phyloP scores from a whole-genome alignment of 1,140 invertebrate species.

The Carposina sasakii region DNA sequence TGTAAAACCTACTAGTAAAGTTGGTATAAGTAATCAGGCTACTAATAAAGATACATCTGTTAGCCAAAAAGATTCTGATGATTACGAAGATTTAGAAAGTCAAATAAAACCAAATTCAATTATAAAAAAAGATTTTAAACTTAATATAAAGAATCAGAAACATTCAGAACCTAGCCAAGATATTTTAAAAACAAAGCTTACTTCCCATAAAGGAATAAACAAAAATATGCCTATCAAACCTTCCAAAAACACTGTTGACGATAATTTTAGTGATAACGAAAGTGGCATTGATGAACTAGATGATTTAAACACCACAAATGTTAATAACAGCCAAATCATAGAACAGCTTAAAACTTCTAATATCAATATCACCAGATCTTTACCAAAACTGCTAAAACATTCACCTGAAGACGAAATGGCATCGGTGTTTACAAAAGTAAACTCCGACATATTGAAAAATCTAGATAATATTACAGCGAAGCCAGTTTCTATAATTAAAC shows the following conservation, averaged over 20 bases:
- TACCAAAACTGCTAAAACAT: neutral
- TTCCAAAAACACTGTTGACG: constrained; percentile 18
- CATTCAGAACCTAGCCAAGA: too few species aligned
- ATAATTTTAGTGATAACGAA: constrained; percentile 13
- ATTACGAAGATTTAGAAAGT: constrained; percentile 7
- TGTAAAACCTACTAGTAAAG: too few species aligned
- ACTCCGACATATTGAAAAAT: constrained; percentile 38
- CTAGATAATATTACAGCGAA: constrained; percentile 48
- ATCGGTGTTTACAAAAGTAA: too few species aligned
- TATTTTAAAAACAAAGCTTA: too few species aligned
- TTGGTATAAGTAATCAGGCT: too few species aligned
- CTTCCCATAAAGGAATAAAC: too few species aligned
- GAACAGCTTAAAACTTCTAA: too few species aligned
- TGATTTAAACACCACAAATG: too few species aligned
- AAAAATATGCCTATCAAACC: constrained; percentile 39
- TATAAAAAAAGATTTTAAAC: constrained; percentile 34
- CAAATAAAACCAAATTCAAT: constrained; percentile 15
- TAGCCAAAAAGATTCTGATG: constrained; percentile 10
- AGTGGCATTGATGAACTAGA: too few species aligned
- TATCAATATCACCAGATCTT: neutral
- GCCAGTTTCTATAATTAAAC: too few species aligned
- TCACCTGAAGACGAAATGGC: neutral
- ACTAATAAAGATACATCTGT: constrained; percentile 4
- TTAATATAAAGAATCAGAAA: too few species aligned
- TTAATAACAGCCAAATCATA: too few species aligned